Conservation (phyloP, 2,888 invertebrate genomes). For the Exephanes ischioxanthus region DNA sequence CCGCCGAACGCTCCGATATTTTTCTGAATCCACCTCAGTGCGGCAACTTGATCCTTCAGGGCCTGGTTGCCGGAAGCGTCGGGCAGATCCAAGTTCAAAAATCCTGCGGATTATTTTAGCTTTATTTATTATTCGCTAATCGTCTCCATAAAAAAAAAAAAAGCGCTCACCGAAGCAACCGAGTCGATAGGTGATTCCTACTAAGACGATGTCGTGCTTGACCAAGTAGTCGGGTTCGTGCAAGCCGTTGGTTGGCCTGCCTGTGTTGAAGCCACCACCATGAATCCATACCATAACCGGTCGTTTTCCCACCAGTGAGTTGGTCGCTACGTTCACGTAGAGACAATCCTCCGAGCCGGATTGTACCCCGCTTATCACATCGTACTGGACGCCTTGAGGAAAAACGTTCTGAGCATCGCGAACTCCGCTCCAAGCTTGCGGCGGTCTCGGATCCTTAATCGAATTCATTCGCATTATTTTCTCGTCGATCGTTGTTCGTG, state of each 20-base stretch:
- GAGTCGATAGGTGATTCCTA: slow-evolving; percentile 71
- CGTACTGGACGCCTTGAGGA: slow-evolving; percentile 5
- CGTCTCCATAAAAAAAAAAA: neutral
- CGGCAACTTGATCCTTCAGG: slow-evolving; percentile 77
- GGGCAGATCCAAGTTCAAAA: slow-evolving; percentile 77
- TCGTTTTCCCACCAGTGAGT: slow-evolving; percentile 61
- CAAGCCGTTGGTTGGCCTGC: slow-evolving; percentile 54
- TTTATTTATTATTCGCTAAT: neutral
- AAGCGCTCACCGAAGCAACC: slow-evolving; percentile 70
- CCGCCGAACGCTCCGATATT: slow-evolving; percentile 79
- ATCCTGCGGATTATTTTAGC: slow-evolving; percentile 55
- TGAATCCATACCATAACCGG: slow-evolving; percentile 76
- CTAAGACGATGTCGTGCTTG: slow-evolving; percentile 71
- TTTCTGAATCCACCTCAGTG: slow-evolving; percentile 77
- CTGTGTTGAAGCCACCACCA: slow-evolving; percentile 72
- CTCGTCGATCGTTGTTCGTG: slow-evolving; percentile 78
- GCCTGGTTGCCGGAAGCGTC: slow-evolving; percentile 78
- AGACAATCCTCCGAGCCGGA: slow-evolving; percentile 73
- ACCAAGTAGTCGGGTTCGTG: slow-evolving; percentile 73
- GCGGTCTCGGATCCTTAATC: slow-evolving; percentile 71
- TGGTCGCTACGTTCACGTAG: slow-evolving; percentile 72
- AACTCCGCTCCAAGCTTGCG: slow-evolving; percentile 69
- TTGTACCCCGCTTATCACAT: neutral
- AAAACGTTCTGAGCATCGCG: slow-evolving; percentile 61
- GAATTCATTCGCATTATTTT: slow-evolving; percentile 68